Conservation (phyloP, 2,113 vertebrate genomes). For the Callipepla squamata region DNA sequence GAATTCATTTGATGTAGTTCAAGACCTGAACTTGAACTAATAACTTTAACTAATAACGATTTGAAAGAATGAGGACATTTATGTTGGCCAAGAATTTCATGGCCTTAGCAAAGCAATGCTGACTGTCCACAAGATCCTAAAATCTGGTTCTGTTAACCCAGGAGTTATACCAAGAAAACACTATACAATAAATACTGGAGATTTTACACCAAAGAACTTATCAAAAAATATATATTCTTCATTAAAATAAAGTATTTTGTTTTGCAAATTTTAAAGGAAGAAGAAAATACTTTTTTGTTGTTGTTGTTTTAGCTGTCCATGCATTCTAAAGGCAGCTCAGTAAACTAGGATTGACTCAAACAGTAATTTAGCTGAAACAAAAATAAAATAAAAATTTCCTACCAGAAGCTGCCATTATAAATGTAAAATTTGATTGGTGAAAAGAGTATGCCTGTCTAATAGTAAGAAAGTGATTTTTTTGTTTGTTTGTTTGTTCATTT, state of each 20-base stretch:
- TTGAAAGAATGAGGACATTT: background rate
- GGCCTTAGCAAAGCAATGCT: background rate
- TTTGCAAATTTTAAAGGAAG: background rate
- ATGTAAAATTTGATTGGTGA: background rate
- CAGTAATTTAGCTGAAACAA: background rate
- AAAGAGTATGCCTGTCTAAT: background rate
- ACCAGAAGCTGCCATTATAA: background rate
- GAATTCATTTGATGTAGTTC: background rate
- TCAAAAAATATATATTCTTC: background rate
- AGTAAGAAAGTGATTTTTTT: background rate
- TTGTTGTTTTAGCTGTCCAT: background rate
- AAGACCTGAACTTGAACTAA: too few species aligned
- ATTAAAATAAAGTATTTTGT: background rate
- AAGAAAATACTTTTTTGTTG: background rate
- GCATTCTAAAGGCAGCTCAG: background rate
- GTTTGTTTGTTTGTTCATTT: background rate
- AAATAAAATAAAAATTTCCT: background rate
- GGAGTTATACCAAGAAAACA: background rate
- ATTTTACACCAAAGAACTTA: background rate
- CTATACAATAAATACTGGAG: accelerated
- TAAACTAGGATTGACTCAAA: background rate
- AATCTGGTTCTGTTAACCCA: background rate
- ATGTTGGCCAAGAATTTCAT: background rate
- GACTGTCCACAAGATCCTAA: background rate
- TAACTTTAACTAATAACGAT: background rate